Percentiles rank a stretch among this genome's conserved stretches.
Conservation (phyloP, 2,113 vertebrate species). For the Heteronetta atricapilla region DNA sequence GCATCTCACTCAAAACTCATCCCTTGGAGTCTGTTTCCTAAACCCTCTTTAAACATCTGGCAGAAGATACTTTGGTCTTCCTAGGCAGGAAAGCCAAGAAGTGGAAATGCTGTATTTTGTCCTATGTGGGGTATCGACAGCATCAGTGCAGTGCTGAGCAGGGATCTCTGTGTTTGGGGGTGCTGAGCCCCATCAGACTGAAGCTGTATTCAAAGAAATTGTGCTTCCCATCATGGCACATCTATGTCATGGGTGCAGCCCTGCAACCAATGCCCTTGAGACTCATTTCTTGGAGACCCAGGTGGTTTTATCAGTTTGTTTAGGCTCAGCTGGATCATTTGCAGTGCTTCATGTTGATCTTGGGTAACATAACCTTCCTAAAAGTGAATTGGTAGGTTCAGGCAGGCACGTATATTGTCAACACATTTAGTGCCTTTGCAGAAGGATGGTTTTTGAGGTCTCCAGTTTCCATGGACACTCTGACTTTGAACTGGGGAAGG, state of each 20-base stretch:
- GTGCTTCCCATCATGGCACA: not conserved
- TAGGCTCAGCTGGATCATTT: not conserved
- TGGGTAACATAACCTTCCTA: not conserved
- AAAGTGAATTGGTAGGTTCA: not conserved
- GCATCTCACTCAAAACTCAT: not conserved
- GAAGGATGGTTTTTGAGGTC: not conserved
- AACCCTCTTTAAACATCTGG: not conserved
- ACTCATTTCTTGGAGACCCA: not conserved
- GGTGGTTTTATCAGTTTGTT: not conserved
- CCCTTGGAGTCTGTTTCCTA: not conserved
- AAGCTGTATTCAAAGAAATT: not conserved
- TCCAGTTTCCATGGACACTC: not conserved
- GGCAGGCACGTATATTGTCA: accelerated
- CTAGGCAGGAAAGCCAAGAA: not conserved
- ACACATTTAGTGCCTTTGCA: not conserved
- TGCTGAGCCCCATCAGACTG: not conserved
- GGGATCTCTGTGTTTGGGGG: not conserved
- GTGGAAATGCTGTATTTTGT: not conserved
- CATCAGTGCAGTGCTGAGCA: not conserved
- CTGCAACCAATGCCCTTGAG: not conserved
- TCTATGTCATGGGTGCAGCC: not conserved
- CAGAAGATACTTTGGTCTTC: not conserved
- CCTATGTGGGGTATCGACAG: not conserved
- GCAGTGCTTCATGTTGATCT: not conserved
- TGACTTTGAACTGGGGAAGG: not conserved